Base-by-base conservation (phyloP, 2,797 vertebrate genomes). In the Typhlichthys eigenmanni region DNA sequence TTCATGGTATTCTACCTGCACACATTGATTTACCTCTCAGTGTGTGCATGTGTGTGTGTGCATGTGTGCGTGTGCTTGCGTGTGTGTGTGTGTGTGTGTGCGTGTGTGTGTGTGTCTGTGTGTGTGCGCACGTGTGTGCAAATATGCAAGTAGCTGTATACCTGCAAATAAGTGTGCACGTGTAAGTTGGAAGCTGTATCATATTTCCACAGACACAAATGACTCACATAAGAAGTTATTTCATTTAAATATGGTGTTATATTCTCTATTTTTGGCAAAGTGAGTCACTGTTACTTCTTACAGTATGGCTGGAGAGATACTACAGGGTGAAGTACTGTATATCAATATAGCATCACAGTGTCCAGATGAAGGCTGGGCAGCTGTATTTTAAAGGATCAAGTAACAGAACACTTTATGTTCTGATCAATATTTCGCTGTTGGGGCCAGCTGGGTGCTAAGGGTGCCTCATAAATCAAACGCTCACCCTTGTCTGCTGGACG, bases 401-500 rank as follows among this genome's bases (percentile, higher is more conserved):
- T 68, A 60, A 64, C 49, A 10, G 3, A 38, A 10, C 58, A 46
- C 47, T 48, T 59, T 74, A 58, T 68, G 62, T 78, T 72, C 55
- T 29, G 54, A 74, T 76, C 60, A 59, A 66, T 77, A 68, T 68
- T 74, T 66, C 70, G 47, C 74, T 80, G 61, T 75, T 49, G 49
- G 47, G 51, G 60, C 67, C 62, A 47, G 24, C 24, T 24, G 49
- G 51, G 51, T 55, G 77, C 72, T 70, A 57, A 55, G 58, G 75
- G 81, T 71, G 38, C 65, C 62, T 77, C 57, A 24, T 62, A 69
- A 75, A 84, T 83, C 82, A 79, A 34, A 78, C 72, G 45, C 64
- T 65, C 67, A 67, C 67, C 62, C 79, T 69, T 62, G 34, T 81
- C 79, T 76, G 75, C 79, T 78, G 80, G 82, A 79, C 62, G 73